Base-by-base conservation (phyloP, 1,140 invertebrate genomes). In the Bathynomus jamesi region DNA sequence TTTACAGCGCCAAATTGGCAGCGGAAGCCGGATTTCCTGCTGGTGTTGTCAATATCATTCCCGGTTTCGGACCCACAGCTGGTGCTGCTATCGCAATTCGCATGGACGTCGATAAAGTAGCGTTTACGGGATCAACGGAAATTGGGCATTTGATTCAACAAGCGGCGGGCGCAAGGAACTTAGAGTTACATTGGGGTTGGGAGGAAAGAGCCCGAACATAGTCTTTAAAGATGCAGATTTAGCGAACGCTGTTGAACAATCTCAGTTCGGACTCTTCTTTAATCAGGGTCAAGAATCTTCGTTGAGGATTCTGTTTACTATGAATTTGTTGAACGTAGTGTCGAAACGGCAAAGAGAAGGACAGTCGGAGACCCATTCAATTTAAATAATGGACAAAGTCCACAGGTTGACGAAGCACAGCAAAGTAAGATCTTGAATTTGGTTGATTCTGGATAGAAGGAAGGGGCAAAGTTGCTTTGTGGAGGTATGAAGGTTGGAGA, bases 241-340 rank as follows among this genome's bases (percentile, higher is more conserved):
- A 21, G 85, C 88, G 73, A 81, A 88, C 77, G 92, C 93, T 1
- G 91, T 94, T 0, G 90, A 94, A 81, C 86, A 86, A 11, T 86
- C 92, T 7, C 92, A 94, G 80, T 88, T 88, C 80, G 92, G 88
- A 27, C 83, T 94, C 2, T 94, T 94, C 82, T 94, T 91, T 80
- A 95, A 95, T 82, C 90, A 90, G 91, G 92, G 25, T 93, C 94
- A 0, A 85, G 96, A 72, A 94, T 92, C 2, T 98, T 90, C 82
- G 91, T 99, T 17, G 90, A 98, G 79, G 93, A 93, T 74, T 88
- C 87, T 32, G 95, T 99, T 77, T 99, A 99, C 81, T 94, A 99
- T 81, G 89, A 98, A 80, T 99, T 99, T 83, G 94, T 99, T 8
- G 92, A 95, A 80, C 85, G 87, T 79, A 90, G 89, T 78, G 89